A percentile compares a stretch with the other conserved stretches of the same genome.
Evolutionary conservation across 2,797 vertebrate species (phyloP).

Genomic region (Glossophaga mutica): DNA sequence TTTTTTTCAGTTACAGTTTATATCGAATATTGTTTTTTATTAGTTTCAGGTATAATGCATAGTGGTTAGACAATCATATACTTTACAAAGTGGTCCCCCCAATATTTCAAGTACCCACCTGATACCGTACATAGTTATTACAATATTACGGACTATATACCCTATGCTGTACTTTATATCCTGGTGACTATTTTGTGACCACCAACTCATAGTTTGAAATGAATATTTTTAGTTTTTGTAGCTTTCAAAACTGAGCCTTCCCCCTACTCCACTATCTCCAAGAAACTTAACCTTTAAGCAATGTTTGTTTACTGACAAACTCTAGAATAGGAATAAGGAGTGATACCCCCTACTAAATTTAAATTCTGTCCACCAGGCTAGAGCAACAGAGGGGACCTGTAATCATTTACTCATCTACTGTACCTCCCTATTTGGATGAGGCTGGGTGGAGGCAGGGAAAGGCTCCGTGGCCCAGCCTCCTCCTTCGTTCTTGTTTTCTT

Average conservation of each 20-base stretch:
- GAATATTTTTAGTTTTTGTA: constrained; percentile 8
- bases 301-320: background rate
- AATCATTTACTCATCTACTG: background rate
- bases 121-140: background rate
- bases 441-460: constrained; percentile 44
- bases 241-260: background rate
- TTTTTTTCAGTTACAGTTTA: background rate
- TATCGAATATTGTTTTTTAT: background rate
- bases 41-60: background rate
- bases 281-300: constrained; percentile 7
- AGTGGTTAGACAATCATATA: background rate
- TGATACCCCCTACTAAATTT: background rate
- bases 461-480: constrained; percentile 48
- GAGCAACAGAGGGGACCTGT: constrained; percentile 29
- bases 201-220: background rate
- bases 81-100: background rate
- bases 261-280: background rate
- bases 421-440: constrained; percentile 47
- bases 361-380: background rate
- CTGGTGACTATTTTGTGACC: background rate
- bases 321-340: background rate
- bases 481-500: constrained; percentile 70
- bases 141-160: too few relatives aligned
- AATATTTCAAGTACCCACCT: background rate
- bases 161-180: background rate